Conservation (phyloP, 2,113 vertebrate species). For the Tonatia bakeri region DNA sequence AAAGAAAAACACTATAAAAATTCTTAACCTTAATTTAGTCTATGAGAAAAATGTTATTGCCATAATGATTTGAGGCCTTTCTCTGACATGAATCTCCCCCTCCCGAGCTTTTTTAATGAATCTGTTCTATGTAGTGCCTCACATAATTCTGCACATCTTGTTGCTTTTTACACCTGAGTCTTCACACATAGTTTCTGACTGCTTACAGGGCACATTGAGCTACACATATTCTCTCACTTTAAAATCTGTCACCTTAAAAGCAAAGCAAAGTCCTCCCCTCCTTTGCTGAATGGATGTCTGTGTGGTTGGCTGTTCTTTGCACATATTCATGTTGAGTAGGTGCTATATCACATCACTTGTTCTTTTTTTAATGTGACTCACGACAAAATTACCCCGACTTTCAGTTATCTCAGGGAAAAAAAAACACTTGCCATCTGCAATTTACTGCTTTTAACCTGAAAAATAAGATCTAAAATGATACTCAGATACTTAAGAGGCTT, state of each 20-base stretch:
- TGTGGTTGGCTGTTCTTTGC: slow-evolving; percentile 70
- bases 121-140: not conserved
- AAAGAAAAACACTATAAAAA: not conserved
- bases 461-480: slow-evolving; percentile 78
- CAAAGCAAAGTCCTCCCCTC: not conserved
- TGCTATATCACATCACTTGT: slow-evolving; percentile 79
- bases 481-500: slow-evolving; percentile 67
- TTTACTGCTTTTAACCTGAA: slow-evolving; percentile 84
- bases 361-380: slow-evolving; percentile 85
- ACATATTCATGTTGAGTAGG: slow-evolving; percentile 77
- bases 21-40: not conserved
- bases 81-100: not conserved
- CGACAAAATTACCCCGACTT: slow-evolving; percentile 82
- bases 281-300: slow-evolving; percentile 69
- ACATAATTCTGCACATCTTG: not conserved
- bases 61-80: not conserved
- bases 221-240: not conserved
- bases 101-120: not conserved
- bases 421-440: slow-evolving; percentile 79
- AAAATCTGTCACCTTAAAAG: slow-evolving; percentile 24
- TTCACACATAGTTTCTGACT: not conserved
- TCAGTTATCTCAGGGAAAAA: slow-evolving; percentile 79
- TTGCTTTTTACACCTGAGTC: not conserved
- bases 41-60: not conserved
- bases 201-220: not conserved